A percentile compares a stretch with the other conserved stretches of the same genome.
Conservation (phyloP, 2,888 invertebrate genomes). For the Euzetes globulus region DNA sequence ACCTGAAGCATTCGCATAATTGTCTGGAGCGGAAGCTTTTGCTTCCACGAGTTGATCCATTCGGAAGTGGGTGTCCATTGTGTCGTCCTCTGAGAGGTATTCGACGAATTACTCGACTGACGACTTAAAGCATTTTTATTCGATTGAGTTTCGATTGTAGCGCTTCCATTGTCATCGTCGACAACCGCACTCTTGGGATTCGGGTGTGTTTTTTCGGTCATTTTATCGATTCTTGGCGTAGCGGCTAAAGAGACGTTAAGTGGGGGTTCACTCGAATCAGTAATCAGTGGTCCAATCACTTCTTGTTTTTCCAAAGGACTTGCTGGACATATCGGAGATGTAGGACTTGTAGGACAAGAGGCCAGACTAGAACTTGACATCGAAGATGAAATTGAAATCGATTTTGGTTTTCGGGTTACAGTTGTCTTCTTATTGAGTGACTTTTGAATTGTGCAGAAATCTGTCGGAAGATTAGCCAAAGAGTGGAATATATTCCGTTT, state of each 20-base stretch:
- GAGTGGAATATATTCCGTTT: slow-evolving; percentile 97
- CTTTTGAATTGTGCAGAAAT: slow-evolving; percentile 77
- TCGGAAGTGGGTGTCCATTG: slow-evolving; percentile 84
- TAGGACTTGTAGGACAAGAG: slow-evolving; percentile 13
- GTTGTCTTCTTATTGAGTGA: slow-evolving; percentile 50
- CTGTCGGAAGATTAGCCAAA: slow-evolving; percentile 91
- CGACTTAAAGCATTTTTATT: slow-evolving; percentile 9
- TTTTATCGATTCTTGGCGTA: slow-evolving; percentile 61
- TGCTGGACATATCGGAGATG: background rate
- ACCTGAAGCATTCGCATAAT: slow-evolving; percentile 92
- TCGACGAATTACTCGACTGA: slow-evolving; percentile 36
- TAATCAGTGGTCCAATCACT: slow-evolving; percentile 46
- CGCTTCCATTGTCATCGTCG: background rate
- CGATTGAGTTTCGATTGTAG: background rate
- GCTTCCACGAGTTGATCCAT: slow-evolving; percentile 95
- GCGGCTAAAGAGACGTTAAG: slow-evolving; percentile 80
- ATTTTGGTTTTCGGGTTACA: slow-evolving; percentile 17
- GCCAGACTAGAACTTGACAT: slow-evolving; percentile 5
- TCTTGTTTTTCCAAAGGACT: slow-evolving; percentile 9
- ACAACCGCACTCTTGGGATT: slow-evolving; percentile 17
- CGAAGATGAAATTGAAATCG: background rate
- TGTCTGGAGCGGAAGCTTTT: slow-evolving; percentile 93
- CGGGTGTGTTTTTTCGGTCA: slow-evolving; percentile 38
- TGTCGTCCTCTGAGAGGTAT: background rate
- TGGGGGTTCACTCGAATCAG: slow-evolving; percentile 44